Evolutionary conservation across 2,113 vertebrate genomes (phyloP), one percentile per base, ranked within the genome.

Genomic region (Neofelis nebulosa): DNA sequence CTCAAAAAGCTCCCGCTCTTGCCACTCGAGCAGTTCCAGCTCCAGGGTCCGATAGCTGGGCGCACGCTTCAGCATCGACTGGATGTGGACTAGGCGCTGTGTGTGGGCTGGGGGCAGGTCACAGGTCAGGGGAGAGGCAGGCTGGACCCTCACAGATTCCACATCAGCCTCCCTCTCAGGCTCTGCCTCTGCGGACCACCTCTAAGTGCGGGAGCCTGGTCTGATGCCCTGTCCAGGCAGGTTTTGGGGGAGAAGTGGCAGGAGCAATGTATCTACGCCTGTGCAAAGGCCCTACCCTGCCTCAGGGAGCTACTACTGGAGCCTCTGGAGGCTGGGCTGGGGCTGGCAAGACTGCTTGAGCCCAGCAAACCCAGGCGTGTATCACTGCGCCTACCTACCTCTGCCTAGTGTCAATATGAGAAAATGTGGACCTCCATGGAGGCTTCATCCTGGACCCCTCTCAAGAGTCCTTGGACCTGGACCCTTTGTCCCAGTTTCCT

Each of bases 21-120:
- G 99, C 99, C 99, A 99, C 98, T 99, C 99, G 2, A 99, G 99
- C 94, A 99, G 99, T 98, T 99, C 99, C 98, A 99, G 99, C 98
- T 99, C 99, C 99, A 99, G 99, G 0, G 99, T 99, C 89, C 99
- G 99, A 92, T 99, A 99, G 98, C 99, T 99, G 78, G 99, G 99
- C 1, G 99, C 99, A 33, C 99, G 99, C 93, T 99, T 99, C 96
- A 99, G 99, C 98, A 99, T 99, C 2, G 99, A 99, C 98, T 99
- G 99, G 97, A 99, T 99, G 97, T 99, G 99, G 38, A 99, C 98
- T 80, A 99, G 98, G 94, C 99, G 99, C 98, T 99, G 99, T 0
- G 99, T 99, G 95, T 99, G 99, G 96, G 99, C 99, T 99, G 65
- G 36, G 52, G 45, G 71, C 55, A 86, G 91, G 96, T 81, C n/a